These are phyloP conservation scores for Meloe dianella DNA, from an alignment of 2,888 invertebrate species.

Conservation along the genomic window DNA sequence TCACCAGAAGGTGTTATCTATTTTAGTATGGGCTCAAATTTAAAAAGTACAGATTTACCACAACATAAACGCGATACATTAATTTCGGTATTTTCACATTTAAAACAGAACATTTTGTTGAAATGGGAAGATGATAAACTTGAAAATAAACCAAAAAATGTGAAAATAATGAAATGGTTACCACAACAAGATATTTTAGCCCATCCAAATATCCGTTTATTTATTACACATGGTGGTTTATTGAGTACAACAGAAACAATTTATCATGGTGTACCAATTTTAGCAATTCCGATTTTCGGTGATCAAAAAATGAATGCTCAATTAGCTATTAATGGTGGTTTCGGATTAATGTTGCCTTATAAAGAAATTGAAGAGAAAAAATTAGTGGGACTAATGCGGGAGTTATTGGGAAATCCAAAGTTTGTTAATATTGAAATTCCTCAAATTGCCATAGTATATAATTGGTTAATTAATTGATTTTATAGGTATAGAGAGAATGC, in stretches of 20 bases:
- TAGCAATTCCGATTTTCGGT: constrained; percentile 25
- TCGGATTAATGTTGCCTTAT: constrained; percentile 14
- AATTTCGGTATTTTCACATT: constrained; percentile 63
- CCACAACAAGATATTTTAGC: constrained; percentile 40
- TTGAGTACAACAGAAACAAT: constrained; percentile 24
- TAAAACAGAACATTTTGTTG: constrained; percentile 72
- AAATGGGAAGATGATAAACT: constrained; percentile 69
- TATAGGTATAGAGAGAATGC: constrained; percentile 38
- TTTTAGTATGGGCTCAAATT: constrained; percentile 68
- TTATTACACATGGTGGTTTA: constrained; percentile 26
- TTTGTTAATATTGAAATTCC: constrained; percentile 1
- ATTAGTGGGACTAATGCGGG: constrained; percentile 6
- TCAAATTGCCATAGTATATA: not conserved
- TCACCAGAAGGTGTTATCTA: constrained; percentile 64
- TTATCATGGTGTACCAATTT: constrained; percentile 19
- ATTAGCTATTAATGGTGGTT: constrained; percentile 8
- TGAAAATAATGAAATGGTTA: constrained; percentile 37
- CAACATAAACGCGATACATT: constrained; percentile 62
- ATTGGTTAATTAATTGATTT: not conserved
- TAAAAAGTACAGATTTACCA: constrained; percentile 64
- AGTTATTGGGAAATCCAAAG: constrained; percentile 21
- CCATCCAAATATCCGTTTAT: constrained; percentile 25
- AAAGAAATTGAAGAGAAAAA: constrained; percentile 16
- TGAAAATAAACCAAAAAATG: constrained; percentile 37
- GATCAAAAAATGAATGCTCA: constrained; percentile 25